Base-by-base conservation (phyloP, 2,797 vertebrate genomes). In the Labroides dimidiatus region DNA sequence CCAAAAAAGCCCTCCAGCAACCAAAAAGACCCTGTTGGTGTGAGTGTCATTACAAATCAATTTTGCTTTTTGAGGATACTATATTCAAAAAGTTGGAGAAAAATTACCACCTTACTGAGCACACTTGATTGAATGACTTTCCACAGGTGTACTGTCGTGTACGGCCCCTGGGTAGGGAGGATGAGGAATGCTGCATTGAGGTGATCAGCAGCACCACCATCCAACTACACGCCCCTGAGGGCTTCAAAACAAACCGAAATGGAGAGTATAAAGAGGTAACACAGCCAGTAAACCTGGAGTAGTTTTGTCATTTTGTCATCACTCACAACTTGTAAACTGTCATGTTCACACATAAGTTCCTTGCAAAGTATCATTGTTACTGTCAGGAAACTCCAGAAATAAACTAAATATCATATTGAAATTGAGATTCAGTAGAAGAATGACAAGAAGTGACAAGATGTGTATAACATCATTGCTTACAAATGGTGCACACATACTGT, bases 231-330 rank as follows among this genome's bases (percentile, higher is more conserved):
- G 93, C 95, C 0, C 97, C 97, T 0, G 97, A 98, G 61, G 96
- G 97, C 0, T 95, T 94, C 61, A 94, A 94, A 65, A 88, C 94
- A 6, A 95, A 94, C 89, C 91, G 97, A 14, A 98, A 96, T 79
- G 97, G 97, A 17, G 97, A 98, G 49, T 97, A 94, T 79, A 98
- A 96, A 80, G 98, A 99, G 96, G 98, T 99, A 78, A 54, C 1
- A 17, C 3, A 27, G 39, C 2, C 3, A 4, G 4, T 47, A 0
- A 59, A 44, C 24, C 13, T 14, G 1, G 6, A 44, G 4, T 41
- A 10, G 44, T 14, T 19, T 30, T 11, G 3, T 21, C 11, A 16
- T 43, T 39, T 39, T 33, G 37, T 2, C 42, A 48, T 48, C 19
- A 13, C 13, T 48, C 10, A 48, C 45, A 3, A 19, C 11, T 13